Conservation (phyloP, 2,797 vertebrate species). For the Tadarida brasiliensis region DNA sequence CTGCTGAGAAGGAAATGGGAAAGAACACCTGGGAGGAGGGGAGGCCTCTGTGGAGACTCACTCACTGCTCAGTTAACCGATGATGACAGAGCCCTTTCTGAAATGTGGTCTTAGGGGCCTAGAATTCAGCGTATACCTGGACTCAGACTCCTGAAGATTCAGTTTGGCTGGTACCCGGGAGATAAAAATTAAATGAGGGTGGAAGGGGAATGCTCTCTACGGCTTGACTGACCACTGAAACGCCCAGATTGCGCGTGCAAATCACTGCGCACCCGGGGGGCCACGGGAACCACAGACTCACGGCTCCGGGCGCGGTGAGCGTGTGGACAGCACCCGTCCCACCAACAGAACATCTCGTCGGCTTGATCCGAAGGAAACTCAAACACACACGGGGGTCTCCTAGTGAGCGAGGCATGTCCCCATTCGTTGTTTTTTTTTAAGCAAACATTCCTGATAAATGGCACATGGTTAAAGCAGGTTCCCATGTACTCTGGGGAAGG, state of each 20-base stretch:
- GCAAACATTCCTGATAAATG: slow-evolving; percentile 35
- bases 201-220: slow-evolving; percentile 7
- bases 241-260: background rate
- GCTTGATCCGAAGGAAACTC: slow-evolving; percentile 52
- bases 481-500: background rate
- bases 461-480: slow-evolving; percentile 41
- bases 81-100: background rate
- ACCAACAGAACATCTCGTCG: background rate
- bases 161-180: background rate
- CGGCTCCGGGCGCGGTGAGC: background rate
- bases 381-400: background rate
- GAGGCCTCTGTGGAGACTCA: background rate
- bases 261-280: background rate
- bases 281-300: background rate
- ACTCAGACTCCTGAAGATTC: slow-evolving; percentile 19
- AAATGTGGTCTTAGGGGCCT: background rate
- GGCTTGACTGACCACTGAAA: slow-evolving; percentile 14
- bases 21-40: background rate
- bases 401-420: background rate
- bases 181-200: background rate
- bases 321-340: background rate
- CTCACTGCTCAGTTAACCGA: slow-evolving; percentile 34
- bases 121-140: slow-evolving; percentile 14
- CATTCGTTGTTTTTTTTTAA: background rate
- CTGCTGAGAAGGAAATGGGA: background rate